Base-by-base conservation (phyloP, 2,797 vertebrate species). In the Crenichthys baileyi region DNA sequence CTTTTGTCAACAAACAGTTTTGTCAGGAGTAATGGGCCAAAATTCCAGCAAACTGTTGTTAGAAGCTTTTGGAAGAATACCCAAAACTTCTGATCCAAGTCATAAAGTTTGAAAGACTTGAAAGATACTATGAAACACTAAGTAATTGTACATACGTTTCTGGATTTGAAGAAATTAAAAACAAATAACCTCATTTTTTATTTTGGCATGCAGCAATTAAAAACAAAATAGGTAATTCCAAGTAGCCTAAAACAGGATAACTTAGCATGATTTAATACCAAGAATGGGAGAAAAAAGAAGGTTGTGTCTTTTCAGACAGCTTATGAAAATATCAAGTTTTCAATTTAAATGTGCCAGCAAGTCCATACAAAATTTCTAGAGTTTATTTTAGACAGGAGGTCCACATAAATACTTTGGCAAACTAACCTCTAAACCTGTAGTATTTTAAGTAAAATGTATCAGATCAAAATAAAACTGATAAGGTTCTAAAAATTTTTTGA, bases 401-500 rank as follows among this genome's bases (percentile, higher is more conserved):
- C 58, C 26, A 31, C 3, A 5, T 26, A 20, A 29, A 63, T 61
- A 44, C 39, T 24, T 75, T 56, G 39, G 60, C 26, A 11, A 72
- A 70, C 36, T 65, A 22, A 76, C 70, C 31, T 81, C 31, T 51
- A 29, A 58, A 26, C 67, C 50, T 73, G 29, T 67, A 73, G 1
- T 12, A 26, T 60, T 26, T 26, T 13, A 60, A 13, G n/a, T 15
- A 12, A 60, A 26, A 60, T 7, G 44, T 46, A 26, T 58, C 1
- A 6, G 9, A 4, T 3, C 13, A 29, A 15, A 18, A 22, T 67
- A 67, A 39, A 67, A 67, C 18, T 20, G 9, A 15, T 67, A 82
- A 39, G 44, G 12, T 9, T 68, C 67, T 79, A 73, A 75, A 84
- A 76, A 22, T 22, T 20, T 22, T 39, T 22, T 18, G 16, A 61